Conservation (phyloP, 2,797 vertebrate genomes). For the Eleutherodactylus coqui region DNA sequence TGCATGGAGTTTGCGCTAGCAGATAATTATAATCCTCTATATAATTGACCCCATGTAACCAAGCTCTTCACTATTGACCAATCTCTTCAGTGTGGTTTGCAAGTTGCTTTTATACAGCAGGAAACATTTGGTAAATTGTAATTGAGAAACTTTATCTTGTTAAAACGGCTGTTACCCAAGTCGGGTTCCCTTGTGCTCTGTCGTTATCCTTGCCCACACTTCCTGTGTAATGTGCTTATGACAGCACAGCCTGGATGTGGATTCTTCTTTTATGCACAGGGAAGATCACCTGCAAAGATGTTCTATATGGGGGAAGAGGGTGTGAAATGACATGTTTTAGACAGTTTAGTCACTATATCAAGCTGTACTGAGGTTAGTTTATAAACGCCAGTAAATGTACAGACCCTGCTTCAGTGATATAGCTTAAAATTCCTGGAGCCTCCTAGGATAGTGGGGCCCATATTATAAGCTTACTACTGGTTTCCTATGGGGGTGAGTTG, state of each 20-base stretch:
- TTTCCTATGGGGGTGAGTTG: not conserved
- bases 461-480: not conserved
- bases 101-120: not conserved
- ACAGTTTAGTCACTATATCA: no score
- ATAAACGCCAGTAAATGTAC: no score
- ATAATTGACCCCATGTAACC: not conserved
- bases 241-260: not conserved
- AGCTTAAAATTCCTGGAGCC: not conserved
- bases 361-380: no score
- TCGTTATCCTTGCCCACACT: not conserved
- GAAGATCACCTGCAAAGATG: not conserved
- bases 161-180: not conserved
- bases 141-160: conserved; percentile 32
- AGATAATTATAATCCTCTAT: not conserved
- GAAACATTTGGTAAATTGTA: not conserved
- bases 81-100: not conserved
- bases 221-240: conserved; percentile 26
- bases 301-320: not conserved
- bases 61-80: no score
- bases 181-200: not conserved
- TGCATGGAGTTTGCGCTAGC: not conserved
- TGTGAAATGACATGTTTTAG: no score
- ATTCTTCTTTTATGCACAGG: not conserved
- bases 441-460: no score
- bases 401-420: not conserved